Evolutionary conservation across 2,113 vertebrate genomes (phyloP).

Genomic region (Laterallus jamaicensis): DNA sequence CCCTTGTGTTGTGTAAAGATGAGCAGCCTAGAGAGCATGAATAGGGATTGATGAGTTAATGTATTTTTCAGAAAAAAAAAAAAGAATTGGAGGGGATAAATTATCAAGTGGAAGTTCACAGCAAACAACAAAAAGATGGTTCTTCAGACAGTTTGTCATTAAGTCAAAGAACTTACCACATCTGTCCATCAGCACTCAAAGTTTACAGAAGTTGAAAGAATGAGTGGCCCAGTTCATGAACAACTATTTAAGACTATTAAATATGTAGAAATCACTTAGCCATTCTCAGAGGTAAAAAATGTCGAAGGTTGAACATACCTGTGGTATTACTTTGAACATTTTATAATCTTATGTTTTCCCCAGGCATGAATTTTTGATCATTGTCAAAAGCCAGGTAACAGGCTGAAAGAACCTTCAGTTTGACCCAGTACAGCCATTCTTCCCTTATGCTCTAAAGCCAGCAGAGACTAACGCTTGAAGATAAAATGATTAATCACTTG

Average conservation of each 20-base stretch:
- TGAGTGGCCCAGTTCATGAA: not conserved
- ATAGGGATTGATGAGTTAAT: not conserved
- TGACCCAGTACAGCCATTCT: not conserved
- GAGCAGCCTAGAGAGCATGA: not conserved
- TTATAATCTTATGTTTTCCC: not conserved
- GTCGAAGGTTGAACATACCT: not conserved
- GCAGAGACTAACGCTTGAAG: not conserved
- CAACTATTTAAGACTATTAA: not conserved
- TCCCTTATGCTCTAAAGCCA: not conserved
- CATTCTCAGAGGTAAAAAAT: not conserved
- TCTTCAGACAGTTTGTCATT: not conserved
- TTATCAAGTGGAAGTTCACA: not conserved
- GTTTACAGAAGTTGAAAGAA: not conserved
- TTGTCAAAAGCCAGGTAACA: not conserved
- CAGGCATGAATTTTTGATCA: not conserved
- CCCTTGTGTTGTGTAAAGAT: not conserved
- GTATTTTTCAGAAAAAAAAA: not conserved
- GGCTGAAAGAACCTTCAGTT: not conserved
- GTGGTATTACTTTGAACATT: not conserved
- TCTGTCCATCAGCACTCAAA: not conserved
- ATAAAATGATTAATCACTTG: not conserved
- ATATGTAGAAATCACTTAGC: not conserved
- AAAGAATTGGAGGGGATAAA: not conserved
- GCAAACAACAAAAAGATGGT: not conserved
- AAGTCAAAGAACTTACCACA: not conserved